These are phyloP conservation scores for Anastrepha ludens DNA, from an alignment of 1,140 invertebrate genomes.

Conservation along the genomic window DNA sequence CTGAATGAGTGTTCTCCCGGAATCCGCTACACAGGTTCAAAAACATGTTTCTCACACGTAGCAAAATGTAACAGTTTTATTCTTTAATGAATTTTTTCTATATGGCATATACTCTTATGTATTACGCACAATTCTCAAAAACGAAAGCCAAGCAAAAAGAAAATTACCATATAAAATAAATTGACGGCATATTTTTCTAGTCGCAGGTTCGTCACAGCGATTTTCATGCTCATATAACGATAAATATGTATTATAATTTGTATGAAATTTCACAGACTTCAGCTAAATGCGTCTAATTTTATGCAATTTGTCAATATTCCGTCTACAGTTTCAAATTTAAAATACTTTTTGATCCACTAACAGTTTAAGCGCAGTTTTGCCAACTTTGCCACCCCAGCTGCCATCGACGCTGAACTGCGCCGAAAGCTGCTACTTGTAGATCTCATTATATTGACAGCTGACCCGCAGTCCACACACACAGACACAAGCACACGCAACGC, in stretches of 20 bases:
- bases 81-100: too few species aligned
- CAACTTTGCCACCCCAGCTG: not conserved
- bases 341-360: constrained; percentile 10
- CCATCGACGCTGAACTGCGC: too few species aligned
- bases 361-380: not conserved
- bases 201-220: not conserved
- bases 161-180: too few species aligned
- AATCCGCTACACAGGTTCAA: too few species aligned
- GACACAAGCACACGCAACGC: not conserved
- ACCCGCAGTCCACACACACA: not conserved
- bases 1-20: too few species aligned
- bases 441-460: constrained; percentile 12
- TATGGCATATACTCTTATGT: too few species aligned
- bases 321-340: constrained; percentile 1
- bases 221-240: not conserved
- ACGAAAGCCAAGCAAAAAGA: too few species aligned
- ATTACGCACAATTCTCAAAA: too few species aligned
- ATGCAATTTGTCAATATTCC: constrained; percentile 24
- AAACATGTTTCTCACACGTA: too few species aligned
- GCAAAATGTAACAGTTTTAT: too few species aligned
- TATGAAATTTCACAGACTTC: not conserved
- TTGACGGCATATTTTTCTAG: too few species aligned
- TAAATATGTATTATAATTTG: not conserved
- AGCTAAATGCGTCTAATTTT: constrained; percentile 35
- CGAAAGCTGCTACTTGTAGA: constrained; percentile 10